Percentiles rank a stretch among this genome's conserved stretches.
phyloP scores from a whole-genome alignment of 2,888 invertebrate genomes.

The Drosophila robusta region DNA sequence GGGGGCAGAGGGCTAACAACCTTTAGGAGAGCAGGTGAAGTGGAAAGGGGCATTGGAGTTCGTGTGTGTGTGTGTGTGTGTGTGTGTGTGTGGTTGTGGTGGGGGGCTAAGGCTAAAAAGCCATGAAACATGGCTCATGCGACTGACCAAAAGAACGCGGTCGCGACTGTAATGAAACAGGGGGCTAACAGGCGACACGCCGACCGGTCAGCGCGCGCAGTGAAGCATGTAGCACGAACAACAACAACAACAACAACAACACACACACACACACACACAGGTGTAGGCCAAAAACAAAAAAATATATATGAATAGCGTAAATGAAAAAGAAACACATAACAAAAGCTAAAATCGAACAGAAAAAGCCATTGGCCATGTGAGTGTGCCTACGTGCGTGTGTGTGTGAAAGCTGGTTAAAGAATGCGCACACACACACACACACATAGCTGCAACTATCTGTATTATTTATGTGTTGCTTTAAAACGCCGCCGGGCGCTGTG shows the following conservation, averaged over 20 bases:
- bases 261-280: slow-evolving; percentile 3
- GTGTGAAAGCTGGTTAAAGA: slow-evolving; percentile 28
- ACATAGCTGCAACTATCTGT: slow-evolving; percentile 21
- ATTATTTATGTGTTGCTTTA: slow-evolving; percentile 63
- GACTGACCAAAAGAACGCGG: slow-evolving; percentile 58
- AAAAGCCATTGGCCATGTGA: slow-evolving; percentile 34
- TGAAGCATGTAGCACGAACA: slow-evolving; percentile 61
- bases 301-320: slow-evolving; percentile 76
- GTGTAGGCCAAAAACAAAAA: slow-evolving; percentile 55
- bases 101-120: slow-evolving; percentile 33
- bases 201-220: slow-evolving; percentile 59
- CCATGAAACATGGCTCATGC: slow-evolving; percentile 41
- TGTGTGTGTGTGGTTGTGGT: too few relatives aligned
- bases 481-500: slow-evolving; percentile 46
- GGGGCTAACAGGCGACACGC: slow-evolving; percentile 57
- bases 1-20: not conserved
- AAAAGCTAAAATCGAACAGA: slow-evolving; percentile 71
- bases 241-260: slow-evolving; percentile 27
- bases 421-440: slow-evolving; percentile 11
- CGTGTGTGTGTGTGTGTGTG: too few relatives aligned
- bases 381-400: slow-evolving; percentile 8
- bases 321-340: slow-evolving; percentile 45
- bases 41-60: not conserved
- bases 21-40: not conserved
- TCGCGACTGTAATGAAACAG: slow-evolving; percentile 32